Evolutionary conservation across 2,888 invertebrate genomes (phyloP), one percentile per base, ranked within the genome.

Genomic region (Apocheima hispidaria): DNA sequence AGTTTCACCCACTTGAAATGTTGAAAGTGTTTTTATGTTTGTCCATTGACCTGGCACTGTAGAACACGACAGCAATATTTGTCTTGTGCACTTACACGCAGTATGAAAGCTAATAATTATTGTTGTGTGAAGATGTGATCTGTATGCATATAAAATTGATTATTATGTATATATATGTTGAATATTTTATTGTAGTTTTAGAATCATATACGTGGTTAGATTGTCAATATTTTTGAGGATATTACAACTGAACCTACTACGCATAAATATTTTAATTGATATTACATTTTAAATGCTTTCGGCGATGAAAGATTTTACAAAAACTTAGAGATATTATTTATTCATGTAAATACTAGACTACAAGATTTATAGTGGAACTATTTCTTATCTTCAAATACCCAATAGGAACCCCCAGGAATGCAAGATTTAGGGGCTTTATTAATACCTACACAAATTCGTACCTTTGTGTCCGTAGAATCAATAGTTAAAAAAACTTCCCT

Each of bases 371-470:
- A n/a, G n/a, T n/a, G n/a, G n/a, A n/a, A n/a, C n/a, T n/a, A n/a
- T n/a, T n/a, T n/a, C n/a, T n/a, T n/a, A n/a, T n/a, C n/a, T n/a
- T n/a, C n/a, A n/a, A n/a, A n/a, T n/a, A n/a, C n/a, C n/a, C 1
- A 28, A 12, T 38, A 26, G 44, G 21, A 52, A 46, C 21, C 6
- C 16, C 12, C 12, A 36, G 18, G 14, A 10, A 20, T 55, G 38
- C 62, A 66, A 57, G 72, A 60, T 64, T 66, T 12, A 68, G 79
- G 74, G 79, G 86, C 89, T 90, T 90, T 89, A 88, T 87, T 84
- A 86, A 82, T 90, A 90, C 91, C 87, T 90, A 92, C 91, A 92
- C 91, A 91, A 91, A 91, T 90, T 90, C 87, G 87, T 89, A 88
- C 84, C 83, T 82, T 81, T 66, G 74, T 74, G 70, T 69, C 61